Base-by-base conservation (phyloP, 2,113 vertebrate species). In the Vulpes lagopus region DNA sequence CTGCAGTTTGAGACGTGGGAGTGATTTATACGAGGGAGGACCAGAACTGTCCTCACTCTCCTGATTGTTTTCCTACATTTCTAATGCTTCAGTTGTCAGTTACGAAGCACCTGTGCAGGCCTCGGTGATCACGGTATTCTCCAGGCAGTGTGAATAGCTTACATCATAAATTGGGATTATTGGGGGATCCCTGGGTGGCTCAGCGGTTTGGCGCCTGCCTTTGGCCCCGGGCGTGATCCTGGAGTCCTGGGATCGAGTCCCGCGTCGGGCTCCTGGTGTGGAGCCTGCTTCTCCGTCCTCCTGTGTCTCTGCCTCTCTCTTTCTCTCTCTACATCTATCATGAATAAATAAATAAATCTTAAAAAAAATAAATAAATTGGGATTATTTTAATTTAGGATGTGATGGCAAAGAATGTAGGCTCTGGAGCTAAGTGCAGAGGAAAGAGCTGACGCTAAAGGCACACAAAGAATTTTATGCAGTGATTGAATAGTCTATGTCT, bases 11-110 rank as follows among this genome's bases (percentile, higher is more conserved):
- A 64, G 73, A 62, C 11, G 2, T 15, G 2, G 5, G 19, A 1
- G 25, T 2, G 3, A 25, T 1, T 14, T 27, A 8, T 27, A 8
- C 53, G 0, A 15, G 32, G 12, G 0, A 15, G 32, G 12, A 35
- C 32, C 2, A 9, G 62, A 30, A 17, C 11, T 2, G 32, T 2
- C 8, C 5, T 11, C 60, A 10, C 6, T 7, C 25, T 30, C 74
- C 11, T 10, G 22, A 1, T 38, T 16, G 2, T 10, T 8, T 8
- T 0, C 23, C 38, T 19, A 12, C 60, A 22, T 10, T 23, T 7
- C 35, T 25, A 2, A 8, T 1, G n/a, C 38, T 22, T 30, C 17
- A 2, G 59, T 4, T n/a, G 1, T 43, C 17, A 4, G 3, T 14
- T 30, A 25, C 23, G 30, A 60, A 55, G 27, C 30, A 38, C 22